phyloP scores from a whole-genome alignment of 2,113 vertebrate genomes.

The Dinomys branickii region DNA sequence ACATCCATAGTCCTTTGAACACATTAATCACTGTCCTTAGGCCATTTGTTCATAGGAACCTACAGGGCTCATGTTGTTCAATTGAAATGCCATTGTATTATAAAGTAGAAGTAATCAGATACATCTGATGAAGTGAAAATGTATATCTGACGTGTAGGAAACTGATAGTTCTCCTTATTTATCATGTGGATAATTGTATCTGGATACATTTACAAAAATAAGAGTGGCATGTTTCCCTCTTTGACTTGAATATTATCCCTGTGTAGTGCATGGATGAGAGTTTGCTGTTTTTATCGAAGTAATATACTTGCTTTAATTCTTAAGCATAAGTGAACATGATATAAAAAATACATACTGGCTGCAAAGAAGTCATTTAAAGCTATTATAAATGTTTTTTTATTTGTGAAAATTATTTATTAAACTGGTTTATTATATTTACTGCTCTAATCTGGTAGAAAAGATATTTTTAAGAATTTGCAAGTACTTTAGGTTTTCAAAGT shows the following conservation, averaged over 20 bases:
- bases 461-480: background rate
- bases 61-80: constrained; percentile 64
- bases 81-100: background rate
- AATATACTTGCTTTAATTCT: background rate
- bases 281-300: constrained; percentile 46
- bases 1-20: constrained; percentile 60
- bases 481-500: constrained; percentile 74
- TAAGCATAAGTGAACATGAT: background rate
- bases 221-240: background rate
- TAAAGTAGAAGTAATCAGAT: background rate
- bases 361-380: constrained; percentile 69
- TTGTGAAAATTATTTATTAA: constrained; percentile 72
- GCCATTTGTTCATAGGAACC: constrained; percentile 64
- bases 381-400: constrained; percentile 78
- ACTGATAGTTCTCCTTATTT: background rate
- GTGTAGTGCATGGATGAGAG: background rate
- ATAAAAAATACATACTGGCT: background rate
- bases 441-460: background rate
- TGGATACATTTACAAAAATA: constrained; percentile 57
- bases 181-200: constrained; percentile 56
- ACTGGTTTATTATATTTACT: constrained; percentile 59
- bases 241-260: constrained; percentile 52
- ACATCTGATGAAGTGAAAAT: background rate
- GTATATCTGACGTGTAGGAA: background rate
- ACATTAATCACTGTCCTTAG: constrained; percentile 58